Evolutionary conservation across 2,888 invertebrate species (phyloP), one percentile per base, ranked within the genome.

Genomic region (Leucozona laternaria): DNA sequence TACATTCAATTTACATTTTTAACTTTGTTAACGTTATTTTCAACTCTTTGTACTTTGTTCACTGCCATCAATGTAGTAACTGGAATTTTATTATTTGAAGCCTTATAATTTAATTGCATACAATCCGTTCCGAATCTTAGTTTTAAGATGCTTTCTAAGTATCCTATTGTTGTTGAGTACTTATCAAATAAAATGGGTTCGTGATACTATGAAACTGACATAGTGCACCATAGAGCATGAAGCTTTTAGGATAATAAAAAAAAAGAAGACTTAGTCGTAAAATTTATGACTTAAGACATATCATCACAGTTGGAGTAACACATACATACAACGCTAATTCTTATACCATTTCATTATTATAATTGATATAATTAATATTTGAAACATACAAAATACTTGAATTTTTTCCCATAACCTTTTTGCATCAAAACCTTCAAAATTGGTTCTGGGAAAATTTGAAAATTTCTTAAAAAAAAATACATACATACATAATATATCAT

Each of bases 191-290:
- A 58, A 34, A 34, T 37, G 11, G 2, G 7, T 37, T 58, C 20
- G 34, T 58, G 58, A 13, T 4, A 20, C 22, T 34, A 58, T 37
- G 13, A 8, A 31, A 28, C 6, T 0, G 13, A 58, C 11, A 58
- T 34, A n/a, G n/a, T 58, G 13, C 58, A 58, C 34, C 37, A 58
- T 11, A 20, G 11, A 20, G 11, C 58, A 13, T 20, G 17, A 20
- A 58, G 58, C 60, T 62, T 62, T 62, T 62, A 62, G 20, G 40
- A 62, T 62, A 62, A 62, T 62, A 43, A 40, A 43, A 58, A 57
- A 34, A 50, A 37, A 20, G 15, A n/a, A 40, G 40, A 60, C 3
- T 40, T 8, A 7, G 40, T 43, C 60, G 25, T 25, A 25, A 40
- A 43, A 28, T 58, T 34, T 20, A 68, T 2, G 66, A 57, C 5